phyloP scores from a whole-genome alignment of 2,888 invertebrate species.

The Eucriotettix oculatus region DNA sequence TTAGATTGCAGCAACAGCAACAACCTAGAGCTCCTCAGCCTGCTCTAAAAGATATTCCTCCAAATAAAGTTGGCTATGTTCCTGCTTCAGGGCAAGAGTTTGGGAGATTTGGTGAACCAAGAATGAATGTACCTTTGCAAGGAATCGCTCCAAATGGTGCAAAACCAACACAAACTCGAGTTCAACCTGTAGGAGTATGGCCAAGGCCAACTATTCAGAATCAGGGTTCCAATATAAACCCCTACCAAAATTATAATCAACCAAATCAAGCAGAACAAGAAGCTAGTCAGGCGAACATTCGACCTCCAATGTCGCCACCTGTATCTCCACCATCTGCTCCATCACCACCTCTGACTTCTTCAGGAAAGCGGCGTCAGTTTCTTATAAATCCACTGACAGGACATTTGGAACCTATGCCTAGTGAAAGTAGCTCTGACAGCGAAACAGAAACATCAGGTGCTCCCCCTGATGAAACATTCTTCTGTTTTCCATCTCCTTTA shows the following conservation, averaged over 20 bases:
- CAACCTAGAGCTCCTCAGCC: not conserved
- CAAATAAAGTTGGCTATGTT: too few relatives aligned
- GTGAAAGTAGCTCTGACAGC: constrained; percentile 45
- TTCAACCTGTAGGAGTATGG: too few relatives aligned
- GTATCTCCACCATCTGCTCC: constrained; percentile 9
- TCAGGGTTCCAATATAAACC: too few relatives aligned
- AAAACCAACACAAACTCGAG: too few relatives aligned
- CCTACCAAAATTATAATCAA: too few relatives aligned
- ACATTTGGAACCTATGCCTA: constrained; percentile 61
- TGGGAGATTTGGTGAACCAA: too few relatives aligned
- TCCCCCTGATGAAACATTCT: constrained; percentile 26
- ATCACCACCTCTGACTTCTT: constrained; percentile 14
- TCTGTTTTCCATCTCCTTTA: constrained; percentile 27
- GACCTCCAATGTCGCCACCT: constrained; percentile 7
- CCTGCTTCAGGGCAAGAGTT: too few relatives aligned
- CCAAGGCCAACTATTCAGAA: too few relatives aligned
- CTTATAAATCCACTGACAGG: constrained; percentile 82
- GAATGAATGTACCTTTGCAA: too few relatives aligned
- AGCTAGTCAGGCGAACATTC: constrained; percentile 4
- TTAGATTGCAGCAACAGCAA: constrained; percentile 4
- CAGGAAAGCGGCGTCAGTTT: constrained; percentile 56
- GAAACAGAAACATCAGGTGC: constrained; percentile 29
- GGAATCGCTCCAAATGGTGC: too few relatives aligned
- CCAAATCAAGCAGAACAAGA: too few relatives aligned
- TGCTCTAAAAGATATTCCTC: too few relatives aligned